These are phyloP conservation scores for Epicauta chinensis DNA, from an alignment of 1,140 invertebrate genomes.

Conservation along the genomic window DNA sequence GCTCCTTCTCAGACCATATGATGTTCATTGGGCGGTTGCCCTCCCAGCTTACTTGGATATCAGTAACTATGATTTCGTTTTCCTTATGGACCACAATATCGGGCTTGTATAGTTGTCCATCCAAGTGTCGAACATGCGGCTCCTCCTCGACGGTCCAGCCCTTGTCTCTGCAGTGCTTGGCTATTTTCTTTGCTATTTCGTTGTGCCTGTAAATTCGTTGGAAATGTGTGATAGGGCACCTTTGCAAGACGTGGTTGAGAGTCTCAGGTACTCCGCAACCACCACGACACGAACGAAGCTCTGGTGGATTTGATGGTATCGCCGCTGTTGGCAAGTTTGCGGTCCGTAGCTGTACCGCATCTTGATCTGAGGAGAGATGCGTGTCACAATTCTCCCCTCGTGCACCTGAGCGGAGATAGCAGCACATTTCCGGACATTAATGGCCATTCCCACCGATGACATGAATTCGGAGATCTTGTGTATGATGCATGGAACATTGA, in stretches of 20 bases:
- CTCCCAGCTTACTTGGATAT: not conserved
- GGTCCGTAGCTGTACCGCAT: conserved; percentile 14
- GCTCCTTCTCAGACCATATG: not conserved
- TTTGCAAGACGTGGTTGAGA: conserved; percentile 6
- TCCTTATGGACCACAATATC: too few species aligned
- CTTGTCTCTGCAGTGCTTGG: too few species aligned
- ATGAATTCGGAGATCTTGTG: conserved; percentile 3
- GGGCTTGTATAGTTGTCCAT: too few species aligned
- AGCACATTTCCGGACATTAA: conserved; percentile 37
- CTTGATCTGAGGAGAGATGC: too few species aligned
- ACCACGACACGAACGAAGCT: conserved; percentile 3
- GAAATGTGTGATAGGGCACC: conserved; percentile 7
- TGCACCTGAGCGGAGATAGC: conserved; percentile 25
- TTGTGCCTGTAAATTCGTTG: conserved; percentile 6
- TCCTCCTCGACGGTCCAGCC: too few species aligned
- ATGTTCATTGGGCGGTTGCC: not conserved
- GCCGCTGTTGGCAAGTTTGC: conserved; percentile 1
- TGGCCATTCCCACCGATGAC: not conserved
- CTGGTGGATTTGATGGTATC: not conserved
- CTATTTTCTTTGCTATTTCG: too few species aligned
- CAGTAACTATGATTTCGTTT: not conserved
- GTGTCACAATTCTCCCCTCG: conserved; percentile 6
- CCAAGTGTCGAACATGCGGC: too few species aligned
- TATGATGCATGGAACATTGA: conserved; percentile 17
- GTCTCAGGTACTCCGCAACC: not conserved